These are phyloP conservation scores for Lordiphosa andalusiaca DNA, from an alignment of 2,888 invertebrate genomes.

Conservation along the genomic window DNA sequence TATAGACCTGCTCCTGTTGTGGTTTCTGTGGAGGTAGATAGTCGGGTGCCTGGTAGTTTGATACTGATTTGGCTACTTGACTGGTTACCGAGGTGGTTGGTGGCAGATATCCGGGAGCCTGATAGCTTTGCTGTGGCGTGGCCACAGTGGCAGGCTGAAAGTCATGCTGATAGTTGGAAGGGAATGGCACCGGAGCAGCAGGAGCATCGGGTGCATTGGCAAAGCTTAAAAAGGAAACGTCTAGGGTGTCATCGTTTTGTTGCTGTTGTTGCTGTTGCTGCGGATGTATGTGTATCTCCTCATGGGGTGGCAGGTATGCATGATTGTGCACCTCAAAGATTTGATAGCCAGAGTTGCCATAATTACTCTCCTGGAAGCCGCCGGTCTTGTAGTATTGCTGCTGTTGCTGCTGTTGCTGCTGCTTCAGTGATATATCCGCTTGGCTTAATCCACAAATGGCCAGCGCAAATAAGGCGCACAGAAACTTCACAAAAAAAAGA, in stretches of 20 bases:
- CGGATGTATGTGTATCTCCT: conserved; percentile 47
- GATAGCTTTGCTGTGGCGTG: conserved; percentile 20
- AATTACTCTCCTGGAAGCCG: conserved; percentile 61
- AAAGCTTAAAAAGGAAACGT: conserved; percentile 59
- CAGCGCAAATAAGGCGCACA: conserved; percentile 53
- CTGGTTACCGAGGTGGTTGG: conserved; percentile 27
- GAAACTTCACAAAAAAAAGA: conserved; percentile 41
- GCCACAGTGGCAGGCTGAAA: conserved; percentile 34
- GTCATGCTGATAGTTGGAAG: conserved; percentile 65
- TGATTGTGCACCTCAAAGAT: conserved; percentile 73
- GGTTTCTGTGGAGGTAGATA: conserved; percentile 35
- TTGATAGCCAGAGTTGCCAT: conserved; percentile 65
- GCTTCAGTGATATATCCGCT: conserved; percentile 66
- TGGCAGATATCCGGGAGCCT: conserved; percentile 21
- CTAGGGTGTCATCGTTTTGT: conserved; percentile 58
- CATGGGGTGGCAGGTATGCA: conserved; percentile 46
- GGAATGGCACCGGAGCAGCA: conserved; percentile 54
- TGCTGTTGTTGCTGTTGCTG: conserved; percentile 25
- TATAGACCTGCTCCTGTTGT: conserved; percentile 32
- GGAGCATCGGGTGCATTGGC: conserved; percentile 31
- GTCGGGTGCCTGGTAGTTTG: conserved; percentile 38
- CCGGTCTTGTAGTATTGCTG: conserved; percentile 7
- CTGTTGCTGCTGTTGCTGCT: conserved; percentile 28
- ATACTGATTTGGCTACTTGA: conserved; percentile 2
- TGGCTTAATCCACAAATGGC: conserved; percentile 45